Evolutionary conservation across 2,113 vertebrate genomes (phyloP), one percentile per base, ranked within the genome.

Genomic region (Oceanodroma tethys): DNA sequence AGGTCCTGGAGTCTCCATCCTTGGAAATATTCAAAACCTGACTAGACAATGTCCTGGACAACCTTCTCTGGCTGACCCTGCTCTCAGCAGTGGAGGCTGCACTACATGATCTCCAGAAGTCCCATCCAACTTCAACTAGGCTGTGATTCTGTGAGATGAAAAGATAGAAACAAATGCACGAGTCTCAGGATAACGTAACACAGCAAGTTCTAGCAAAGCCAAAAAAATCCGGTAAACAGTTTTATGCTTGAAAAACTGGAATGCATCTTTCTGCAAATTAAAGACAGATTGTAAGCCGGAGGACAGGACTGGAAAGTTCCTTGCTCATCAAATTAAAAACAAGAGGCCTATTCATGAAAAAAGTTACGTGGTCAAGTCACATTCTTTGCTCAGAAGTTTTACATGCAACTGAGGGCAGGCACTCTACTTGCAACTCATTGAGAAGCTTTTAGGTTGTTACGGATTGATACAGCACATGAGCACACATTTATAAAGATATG

Each of bases 291-390:
- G 87, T 86, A 97, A 97, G 97, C 88, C 80, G 10, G 95, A 96
- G 94, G 95, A 97, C 95, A 97, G 92, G 88, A 90, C 91, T 98
- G 95, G 97, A 98, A 98, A 98, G 94, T 96, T 98, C 96, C 58
- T 95, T 97, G 94, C 95, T 98, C 98, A 98, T 98, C 98, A 98
- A 96, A 97, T 97, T 97, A 97, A 98, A 98, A 98, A 98, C 97
- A 98, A 98, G 97, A 98, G 89, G 82, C 91, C 96, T 97, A 98
- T 97, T 98, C 97, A 98, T 87, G 67, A 96, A 97, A 97, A 93
- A 97, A 90, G 38, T 96, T 97, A 89, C 6, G 34, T 92, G 97
- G 96, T 97, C 96, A 95, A 97, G 86, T 45, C 96, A 73, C 89
- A 98, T 98, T 98, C 97, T 96, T 96, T 78, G n/a, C 95, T 95